Base-by-base conservation (phyloP, 2,113 vertebrate species). In the Ciconia boyciana region DNA sequence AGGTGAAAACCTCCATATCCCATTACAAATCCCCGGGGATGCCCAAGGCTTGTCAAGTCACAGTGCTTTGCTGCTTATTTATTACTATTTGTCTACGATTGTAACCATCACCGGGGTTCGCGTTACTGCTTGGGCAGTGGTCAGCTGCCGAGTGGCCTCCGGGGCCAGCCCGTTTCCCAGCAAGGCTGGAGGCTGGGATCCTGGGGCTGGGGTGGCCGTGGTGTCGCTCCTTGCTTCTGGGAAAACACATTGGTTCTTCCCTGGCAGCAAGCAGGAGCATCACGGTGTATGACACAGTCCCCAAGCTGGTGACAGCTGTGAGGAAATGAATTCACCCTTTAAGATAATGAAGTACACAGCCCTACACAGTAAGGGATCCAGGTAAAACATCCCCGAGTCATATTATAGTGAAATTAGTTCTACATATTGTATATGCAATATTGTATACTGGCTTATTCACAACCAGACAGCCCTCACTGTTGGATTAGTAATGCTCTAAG, bases 1-100 rank as follows among this genome's bases (percentile, higher is more conserved):
- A 97, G 97, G 97, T 97, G 96, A 97, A 96, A 97, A 84, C 92
- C 90, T 92, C 65, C 74, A 60, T 94, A 95, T 95, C 96, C 72
- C 96, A 65, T 96, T 96, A 96, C 96, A 96, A 94, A 96, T 87
- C 95, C 21, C 90, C 8, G 5, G 83, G 70, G 97, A 94, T 89
- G 78, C 86, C 19, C 80, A 86, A 60, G 69, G 89, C 92, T 91
- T 95, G 96, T 95, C 94, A 87, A 94, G 74, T 49, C 89, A 29
- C 81, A 81, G 65, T 92, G 95, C 89, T 96, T 95, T 93, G 83
- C 93, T 83, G 64, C 90, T 96, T 96, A 97, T 96, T 97, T 96
- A 97, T 96, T 91, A 89, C 95, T 83, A 82, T 94, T 92, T 93
- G 78, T 95, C 96, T 58, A 12, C 6, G 25, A 66, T 1, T 69